A percentile compares a stretch with the other conserved stretches of the same genome.
Evolutionary conservation across 2,797 vertebrate species (phyloP).

Genomic region (Tapera naevia): DNA sequence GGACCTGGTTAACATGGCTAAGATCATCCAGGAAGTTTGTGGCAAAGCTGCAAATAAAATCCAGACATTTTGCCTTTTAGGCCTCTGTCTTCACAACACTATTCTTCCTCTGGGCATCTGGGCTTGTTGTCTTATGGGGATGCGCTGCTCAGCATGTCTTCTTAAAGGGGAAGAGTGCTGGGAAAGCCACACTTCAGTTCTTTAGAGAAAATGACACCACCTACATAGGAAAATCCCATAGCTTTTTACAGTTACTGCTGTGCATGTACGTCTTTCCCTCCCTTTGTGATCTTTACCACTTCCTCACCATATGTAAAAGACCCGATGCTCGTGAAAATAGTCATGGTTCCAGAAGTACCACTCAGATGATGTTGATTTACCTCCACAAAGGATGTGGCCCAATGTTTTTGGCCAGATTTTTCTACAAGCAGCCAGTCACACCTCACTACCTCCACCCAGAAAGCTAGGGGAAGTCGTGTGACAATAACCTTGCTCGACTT

Average conservation of each 20-base stretch:
- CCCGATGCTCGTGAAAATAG: slow-evolving; percentile 42
- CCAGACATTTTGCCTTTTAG: slow-evolving; percentile 46
- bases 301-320: slow-evolving; percentile 48
- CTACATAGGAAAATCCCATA: slow-evolving; percentile 6
- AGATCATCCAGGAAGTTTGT: slow-evolving; percentile 5
- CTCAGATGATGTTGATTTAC: slow-evolving; percentile 45
- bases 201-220: slow-evolving; percentile 21
- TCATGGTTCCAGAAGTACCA: slow-evolving; percentile 3
- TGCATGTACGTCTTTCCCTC: neutral
- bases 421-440: neutral
- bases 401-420: slow-evolving; percentile 3
- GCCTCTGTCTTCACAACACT: neutral
- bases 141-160: neutral
- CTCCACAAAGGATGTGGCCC: slow-evolving; percentile 39
- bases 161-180: neutral
- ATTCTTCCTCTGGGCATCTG: slow-evolving; percentile 28
- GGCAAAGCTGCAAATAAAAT: slow-evolving; percentile 50
- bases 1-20: neutral
- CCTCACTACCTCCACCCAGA: slow-evolving; percentile 40
- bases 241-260: slow-evolving; percentile 27
- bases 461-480: slow-evolving; percentile 39
- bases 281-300: slow-evolving; percentile 55
- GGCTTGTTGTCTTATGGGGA: neutral
- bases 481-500: slow-evolving; percentile 66
- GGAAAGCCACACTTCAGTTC: neutral